Conservation (phyloP, 2,797 vertebrate genomes). For the Ficedula albicollis region DNA sequence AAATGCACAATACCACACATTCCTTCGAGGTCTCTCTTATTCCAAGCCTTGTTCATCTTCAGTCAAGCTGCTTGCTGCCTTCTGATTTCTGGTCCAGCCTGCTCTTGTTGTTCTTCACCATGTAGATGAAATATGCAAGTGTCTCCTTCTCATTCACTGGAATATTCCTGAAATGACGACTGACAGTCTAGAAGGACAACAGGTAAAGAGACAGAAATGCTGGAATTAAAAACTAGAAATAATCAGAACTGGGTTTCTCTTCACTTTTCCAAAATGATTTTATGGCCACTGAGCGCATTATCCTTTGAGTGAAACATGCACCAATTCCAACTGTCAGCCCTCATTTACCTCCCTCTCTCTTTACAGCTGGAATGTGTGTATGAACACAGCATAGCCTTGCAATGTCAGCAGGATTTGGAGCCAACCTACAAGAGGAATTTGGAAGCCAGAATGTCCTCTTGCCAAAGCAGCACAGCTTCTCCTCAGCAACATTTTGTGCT, state of each 20-base stretch:
- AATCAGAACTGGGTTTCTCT: background rate
- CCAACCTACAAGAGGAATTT: conserved; percentile 52
- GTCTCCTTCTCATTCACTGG: conserved; percentile 98
- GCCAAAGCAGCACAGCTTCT: conserved; percentile 28
- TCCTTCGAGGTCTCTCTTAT: conserved; percentile 15
- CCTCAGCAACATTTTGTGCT: background rate
- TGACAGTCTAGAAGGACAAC: conserved; percentile 86
- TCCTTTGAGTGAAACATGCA: conserved; percentile 37
- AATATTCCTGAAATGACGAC: conserved; percentile 98
- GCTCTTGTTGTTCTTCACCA: conserved; percentile 98
- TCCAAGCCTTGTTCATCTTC: conserved; percentile 43
- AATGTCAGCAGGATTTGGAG: conserved; percentile 50
- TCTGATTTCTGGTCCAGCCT: conserved; percentile 95
- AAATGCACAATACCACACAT: conserved; percentile 59
- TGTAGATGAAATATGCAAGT: conserved; percentile 97
- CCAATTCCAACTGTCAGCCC: conserved; percentile 44
- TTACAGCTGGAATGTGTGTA: conserved; percentile 37
- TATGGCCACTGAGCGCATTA: background rate
- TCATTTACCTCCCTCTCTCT: conserved; percentile 52
- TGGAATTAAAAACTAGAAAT: conserved; percentile 6
- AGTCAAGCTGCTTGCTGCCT: conserved; percentile 89
- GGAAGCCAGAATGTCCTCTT: conserved; percentile 55
- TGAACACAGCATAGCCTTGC: background rate
- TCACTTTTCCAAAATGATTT: background rate
- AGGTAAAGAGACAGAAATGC: conserved; percentile 20